Evolutionary conservation across 2,113 vertebrate species (phyloP), one percentile per base, ranked within the genome.

Genomic region (Petaurus breviceps): DNA sequence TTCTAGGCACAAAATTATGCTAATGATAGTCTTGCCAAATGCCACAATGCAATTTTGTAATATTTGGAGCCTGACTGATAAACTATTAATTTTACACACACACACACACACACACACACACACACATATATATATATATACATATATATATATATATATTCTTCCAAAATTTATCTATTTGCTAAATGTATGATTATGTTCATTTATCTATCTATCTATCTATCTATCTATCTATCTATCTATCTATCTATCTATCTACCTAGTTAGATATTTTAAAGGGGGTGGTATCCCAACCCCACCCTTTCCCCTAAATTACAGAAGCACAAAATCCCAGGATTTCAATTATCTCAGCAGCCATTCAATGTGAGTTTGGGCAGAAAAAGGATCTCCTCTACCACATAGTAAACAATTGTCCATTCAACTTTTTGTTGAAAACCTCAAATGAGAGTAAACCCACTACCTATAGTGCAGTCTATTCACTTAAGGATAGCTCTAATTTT

Each of bases 11-110:
- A 94, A 90, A 97, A 51, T 93, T 51, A 94, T 47, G 94, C 57
- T 89, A 96, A 96, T 16, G n/a, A 90, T 95, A 92, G 37, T 16
- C 55, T 97, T 96, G 94, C 37, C 37, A 92, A 95, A 43, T 90
- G 31, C 37, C 22, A 91, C 16, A 16, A 77, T n/a, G 37, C 37
- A 84, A 43, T 84, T 84, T 84, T 84, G 19, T 84, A 84, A 84
- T 84, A 84, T 84, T 43, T 84, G 68, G 37, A 84, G n/a, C n/a
- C 68, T 43, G 0, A 84, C 6, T 43, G 68, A 84, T 84, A 84
- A 84, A 43, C n/a, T 84, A 19, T 6, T 55, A 55, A 26, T 55
- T 9, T 84, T 84, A n/a, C n/a, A n/a, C n/a, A n/a, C n/a, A n/a
- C n/a, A n/a, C 4, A 49, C 47, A 49, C 4, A 49, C 4, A 49